phyloP scores from a whole-genome alignment of 2,797 vertebrate species.

The Valencia hispanica region DNA sequence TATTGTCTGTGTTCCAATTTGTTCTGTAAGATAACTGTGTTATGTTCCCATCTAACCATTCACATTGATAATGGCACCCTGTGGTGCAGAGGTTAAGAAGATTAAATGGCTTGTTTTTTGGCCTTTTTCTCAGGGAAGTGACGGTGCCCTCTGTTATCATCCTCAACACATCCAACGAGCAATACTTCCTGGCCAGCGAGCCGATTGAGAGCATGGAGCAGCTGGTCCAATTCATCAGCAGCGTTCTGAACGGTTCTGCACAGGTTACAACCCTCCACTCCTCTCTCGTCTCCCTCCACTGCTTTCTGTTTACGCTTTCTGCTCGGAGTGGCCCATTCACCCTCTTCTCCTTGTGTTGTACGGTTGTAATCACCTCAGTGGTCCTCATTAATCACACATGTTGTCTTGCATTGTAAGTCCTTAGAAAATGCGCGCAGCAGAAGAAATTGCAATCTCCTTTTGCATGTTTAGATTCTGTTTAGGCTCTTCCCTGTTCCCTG shows the following conservation, averaged over 20 bases:
- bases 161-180: conserved; percentile 96
- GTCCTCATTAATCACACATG: conserved; percentile 67
- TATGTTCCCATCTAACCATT: conserved; percentile 57
- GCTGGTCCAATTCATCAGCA: conserved; percentile 92
- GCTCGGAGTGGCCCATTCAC: conserved; percentile 11
- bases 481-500: conserved; percentile 34
- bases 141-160: conserved; percentile 91
- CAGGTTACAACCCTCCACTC: conserved; percentile 75
- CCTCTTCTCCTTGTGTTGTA: conserved; percentile 34
- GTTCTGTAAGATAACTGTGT: conserved; percentile 42
- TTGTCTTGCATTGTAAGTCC: conserved; percentile 60
- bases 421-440: conserved; percentile 37
- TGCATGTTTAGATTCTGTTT: conserved; percentile 63
- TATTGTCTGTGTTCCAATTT: conserved; percentile 50
- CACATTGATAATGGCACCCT: conserved; percentile 47
- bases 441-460: conserved; percentile 59
- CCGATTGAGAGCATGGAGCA: conserved; percentile 86
- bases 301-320: conserved; percentile 48
- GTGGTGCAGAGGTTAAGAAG: conserved; percentile 29
- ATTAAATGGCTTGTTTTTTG: conserved; percentile 40
- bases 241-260: conserved; percentile 91
- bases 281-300: conserved; percentile 4
- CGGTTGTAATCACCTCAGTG: conserved; percentile 61
- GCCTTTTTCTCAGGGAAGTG: conserved; percentile 84
- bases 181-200: conserved; percentile 92